Evolutionary conservation across 1,140 invertebrate genomes (phyloP), one percentile per base, ranked within the genome.

Genomic region (Musca vetustissima): DNA sequence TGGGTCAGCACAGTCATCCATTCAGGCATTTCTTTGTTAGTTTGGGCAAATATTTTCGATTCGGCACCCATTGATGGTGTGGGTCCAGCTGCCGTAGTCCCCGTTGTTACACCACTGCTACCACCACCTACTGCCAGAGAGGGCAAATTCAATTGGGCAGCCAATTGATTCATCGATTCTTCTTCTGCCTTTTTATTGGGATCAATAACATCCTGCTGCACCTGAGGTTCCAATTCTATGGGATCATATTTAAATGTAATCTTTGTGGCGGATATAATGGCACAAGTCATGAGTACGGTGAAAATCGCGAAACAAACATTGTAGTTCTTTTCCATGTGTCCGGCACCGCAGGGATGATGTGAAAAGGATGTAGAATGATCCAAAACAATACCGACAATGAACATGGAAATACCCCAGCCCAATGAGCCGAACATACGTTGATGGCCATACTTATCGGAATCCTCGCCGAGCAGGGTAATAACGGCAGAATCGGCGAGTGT

Each of bases 251-350:
- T 93, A 76, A 93, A 93, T 75, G 87, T 91, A 50, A 93, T 93
- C 83, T 88, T 95, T 0, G 96, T 96, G 0, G 97, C 96, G 11
- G 93, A 93, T 28, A 97, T 92, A 15, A 98, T 87, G 1, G 97
- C 96, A 66, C 93, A 94, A 1, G 93, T 92, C 96, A 99, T 99
- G 1, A 99, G 86, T 11, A 98, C 94, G 22, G 95, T 95, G 84
- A 98, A 99, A 15, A 96, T 96, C 0, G 96, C 94, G 83, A 99
- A 99, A 83, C 97, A 99, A 55, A 98, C 95, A 4, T 95, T 98
- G 83, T 99, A 99, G 82, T 99, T 99, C 77, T 98, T 96, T 79
- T 98, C 96, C 78, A 90, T 89, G 67, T 90, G 88, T 72, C 94
- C 91, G 1, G 93, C 92, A 0, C 89, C 91, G 79, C 97, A 99